Evolutionary conservation across 2,888 invertebrate species (phyloP), one percentile per base, ranked within the genome.

Genomic region (Coenonympha arcania): DNA sequence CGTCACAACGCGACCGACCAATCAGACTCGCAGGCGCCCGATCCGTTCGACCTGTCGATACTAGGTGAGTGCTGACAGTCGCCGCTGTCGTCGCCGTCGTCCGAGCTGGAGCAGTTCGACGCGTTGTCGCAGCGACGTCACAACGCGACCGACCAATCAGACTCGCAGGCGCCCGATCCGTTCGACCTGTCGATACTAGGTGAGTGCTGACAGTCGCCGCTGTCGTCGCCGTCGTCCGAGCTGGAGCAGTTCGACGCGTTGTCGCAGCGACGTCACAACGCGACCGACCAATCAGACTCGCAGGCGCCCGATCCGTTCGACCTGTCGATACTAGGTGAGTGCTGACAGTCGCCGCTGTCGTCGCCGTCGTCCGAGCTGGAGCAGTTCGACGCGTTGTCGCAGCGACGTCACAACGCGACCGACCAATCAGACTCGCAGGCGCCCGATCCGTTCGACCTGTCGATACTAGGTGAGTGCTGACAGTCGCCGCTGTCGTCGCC

Each of bases 201-300:
- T 61, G 87, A 88, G 50, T n/a, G 34, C 33, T 11, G 8, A 15
- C 26, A 8, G 3, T n/a, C 6, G 3, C 6, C 9, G n/a, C 26
- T 3, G 8, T 1, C 11, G 4, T 84, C 85, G 6, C 89, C 91
- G 3, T 79, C 79, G 1, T 89, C 90, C 4, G 94, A 94, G 75
- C 87, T 95, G 72, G 95, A 95, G 76, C 95, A 95, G 73, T 95
- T 95, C 79, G 95, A 95, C 78, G 89, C 93, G 56, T 91, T 95
- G 59, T 93, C 93, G 53, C 94, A 94, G 84, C 89, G 95, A 53
- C 90, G 90, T 68, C 87, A 79, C 65, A 71, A 9, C 13, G 6
- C 36, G 20, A 5, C n/a, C 6, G 39, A 39, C 24, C n/a, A 77
- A 5, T n/a, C 93, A 93, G 84, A 50, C 5, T 89, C 94, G 56